Conservation (phyloP, 2,113 vertebrate genomes). For the Sinocyclocheilus grahami region DNA sequence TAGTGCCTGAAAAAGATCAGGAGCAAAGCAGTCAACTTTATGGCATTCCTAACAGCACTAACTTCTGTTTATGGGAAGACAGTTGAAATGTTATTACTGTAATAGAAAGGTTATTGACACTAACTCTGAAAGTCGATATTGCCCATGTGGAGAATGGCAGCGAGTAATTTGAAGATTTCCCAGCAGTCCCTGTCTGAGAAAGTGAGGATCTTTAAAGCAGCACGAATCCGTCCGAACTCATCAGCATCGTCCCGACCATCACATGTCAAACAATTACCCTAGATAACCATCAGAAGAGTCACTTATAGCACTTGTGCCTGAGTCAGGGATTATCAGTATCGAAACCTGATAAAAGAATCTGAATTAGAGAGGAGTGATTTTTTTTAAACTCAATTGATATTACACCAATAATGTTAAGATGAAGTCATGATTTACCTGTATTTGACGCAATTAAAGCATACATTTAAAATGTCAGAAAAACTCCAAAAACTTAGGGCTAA, state of each 20-base stretch:
- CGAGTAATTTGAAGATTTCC: slow-evolving; percentile 87
- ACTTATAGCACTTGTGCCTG: background rate
- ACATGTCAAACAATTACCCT: slow-evolving; percentile 83
- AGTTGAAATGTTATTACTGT: background rate
- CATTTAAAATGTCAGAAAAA: background rate
- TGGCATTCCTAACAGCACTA: background rate
- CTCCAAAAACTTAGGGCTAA: background rate
- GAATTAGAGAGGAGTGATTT: background rate
- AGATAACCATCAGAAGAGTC: background rate
- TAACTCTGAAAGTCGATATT: slow-evolving; percentile 88
- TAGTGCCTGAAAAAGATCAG: slow-evolving; percentile 71
- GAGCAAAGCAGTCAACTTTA: background rate
- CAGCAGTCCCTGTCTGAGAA: slow-evolving; percentile 86
- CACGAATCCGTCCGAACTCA: slow-evolving; percentile 80
- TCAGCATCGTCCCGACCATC: slow-evolving; percentile 79
- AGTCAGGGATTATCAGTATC: background rate
- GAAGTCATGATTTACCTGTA: background rate
- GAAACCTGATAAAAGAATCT: background rate
- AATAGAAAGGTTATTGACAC: background rate
- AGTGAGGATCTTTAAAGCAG: slow-evolving; percentile 87
- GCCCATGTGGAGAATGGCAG: slow-evolving; percentile 89
- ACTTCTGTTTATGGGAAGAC: background rate
- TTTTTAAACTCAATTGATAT: background rate
- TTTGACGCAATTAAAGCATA: background rate
- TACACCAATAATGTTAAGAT: background rate